These are phyloP conservation scores for Caradrina kadenii DNA, from an alignment of 2,888 invertebrate genomes.

Conservation along the genomic window DNA sequence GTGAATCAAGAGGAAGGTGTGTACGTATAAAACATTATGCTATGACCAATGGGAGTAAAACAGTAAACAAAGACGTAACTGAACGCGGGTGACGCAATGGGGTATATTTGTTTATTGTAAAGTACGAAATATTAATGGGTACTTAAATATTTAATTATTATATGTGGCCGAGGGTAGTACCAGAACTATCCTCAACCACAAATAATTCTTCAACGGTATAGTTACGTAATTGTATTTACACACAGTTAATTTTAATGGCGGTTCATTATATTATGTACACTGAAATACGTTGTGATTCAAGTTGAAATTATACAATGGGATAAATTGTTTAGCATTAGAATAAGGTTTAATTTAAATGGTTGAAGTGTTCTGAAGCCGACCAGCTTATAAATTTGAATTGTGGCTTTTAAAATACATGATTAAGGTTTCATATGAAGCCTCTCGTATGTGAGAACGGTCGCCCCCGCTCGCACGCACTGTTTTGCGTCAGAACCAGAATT, in stretches of 20 bases:
- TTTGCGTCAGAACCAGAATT: conserved; percentile 22
- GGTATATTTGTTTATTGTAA: too few relatives aligned
- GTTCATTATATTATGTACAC: conserved; percentile 7
- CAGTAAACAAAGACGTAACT: too few relatives aligned
- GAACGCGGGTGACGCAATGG: too few relatives aligned
- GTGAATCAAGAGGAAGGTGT: too few relatives aligned
- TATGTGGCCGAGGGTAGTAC: too few relatives aligned
- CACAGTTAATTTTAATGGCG: conserved; percentile 19
- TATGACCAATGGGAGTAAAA: too few relatives aligned
- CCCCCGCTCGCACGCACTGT: conserved; percentile 6
- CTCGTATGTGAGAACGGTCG: conserved; percentile 16
- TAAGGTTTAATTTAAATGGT: conserved; percentile 19
- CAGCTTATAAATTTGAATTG: conserved; percentile 20
- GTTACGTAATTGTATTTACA: conserved; percentile 16
- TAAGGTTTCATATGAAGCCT: conserved; percentile 7
- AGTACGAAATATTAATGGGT: too few relatives aligned
- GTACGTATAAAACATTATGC: too few relatives aligned
- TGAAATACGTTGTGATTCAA: conserved; percentile 11
- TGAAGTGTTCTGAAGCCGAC: conserved; percentile 24
- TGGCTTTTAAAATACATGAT: conserved; percentile 33
- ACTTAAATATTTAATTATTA: too few relatives aligned
- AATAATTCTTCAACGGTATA: conserved; percentile 7
- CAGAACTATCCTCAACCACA: neutral
- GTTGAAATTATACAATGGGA: conserved; percentile 16
- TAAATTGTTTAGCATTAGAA: conserved; percentile 22